These are phyloP conservation scores for Gopherus evgoodei DNA, from an alignment of 2,113 vertebrate genomes.

Conservation along the genomic window DNA sequence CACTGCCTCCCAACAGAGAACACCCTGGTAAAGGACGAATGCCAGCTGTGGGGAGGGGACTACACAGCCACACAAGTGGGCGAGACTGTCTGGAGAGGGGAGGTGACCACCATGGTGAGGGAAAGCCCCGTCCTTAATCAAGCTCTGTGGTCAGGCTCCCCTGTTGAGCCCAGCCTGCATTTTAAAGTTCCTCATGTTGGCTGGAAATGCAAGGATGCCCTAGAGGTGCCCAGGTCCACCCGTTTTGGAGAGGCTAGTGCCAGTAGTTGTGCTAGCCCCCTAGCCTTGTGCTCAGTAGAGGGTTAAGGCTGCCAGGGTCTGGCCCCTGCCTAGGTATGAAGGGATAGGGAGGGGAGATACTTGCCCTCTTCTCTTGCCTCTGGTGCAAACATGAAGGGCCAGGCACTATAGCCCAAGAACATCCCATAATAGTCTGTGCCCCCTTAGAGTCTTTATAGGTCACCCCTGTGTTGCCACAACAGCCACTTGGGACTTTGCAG, in stretches of 20 bases:
- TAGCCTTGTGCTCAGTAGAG: background rate
- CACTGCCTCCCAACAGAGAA: too few species aligned
- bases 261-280: background rate
- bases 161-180: background rate
- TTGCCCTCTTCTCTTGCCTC: background rate
- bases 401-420: background rate
- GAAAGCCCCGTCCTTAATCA: background rate
- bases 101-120: too few species aligned
- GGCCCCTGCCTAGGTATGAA: too few species aligned
- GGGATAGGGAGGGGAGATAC: too few species aligned
- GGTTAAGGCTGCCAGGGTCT: background rate
- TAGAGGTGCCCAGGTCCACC: background rate
- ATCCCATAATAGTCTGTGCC: too few species aligned
- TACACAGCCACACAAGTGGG: too few species aligned
- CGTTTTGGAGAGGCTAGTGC: fast-evolving
- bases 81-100: too few species aligned
- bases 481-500: background rate
- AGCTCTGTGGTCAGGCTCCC: background rate
- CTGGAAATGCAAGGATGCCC: background rate
- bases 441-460: background rate
- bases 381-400: background rate
- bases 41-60: too few species aligned
- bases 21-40: too few species aligned
- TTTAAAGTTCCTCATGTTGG: fast-evolving
- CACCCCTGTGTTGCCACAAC: background rate